These are phyloP conservation scores for Squalus acanthias DNA, from an alignment of 2,797 vertebrate genomes.

Conservation along the genomic window DNA sequence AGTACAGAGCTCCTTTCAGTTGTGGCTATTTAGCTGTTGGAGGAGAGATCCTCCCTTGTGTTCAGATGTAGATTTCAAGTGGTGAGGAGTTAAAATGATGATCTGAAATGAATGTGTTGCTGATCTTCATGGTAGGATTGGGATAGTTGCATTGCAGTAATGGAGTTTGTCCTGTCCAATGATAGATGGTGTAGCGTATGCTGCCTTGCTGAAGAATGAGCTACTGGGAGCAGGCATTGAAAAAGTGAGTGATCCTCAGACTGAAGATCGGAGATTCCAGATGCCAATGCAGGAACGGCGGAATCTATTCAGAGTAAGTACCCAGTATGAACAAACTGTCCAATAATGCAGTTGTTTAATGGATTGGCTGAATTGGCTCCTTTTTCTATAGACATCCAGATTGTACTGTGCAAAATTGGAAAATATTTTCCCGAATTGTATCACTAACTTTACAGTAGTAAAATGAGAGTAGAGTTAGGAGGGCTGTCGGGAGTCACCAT, in stretches of 20 bases:
- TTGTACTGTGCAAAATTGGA: neutral
- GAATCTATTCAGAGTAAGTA: constrained; percentile 66
- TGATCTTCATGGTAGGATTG: neutral
- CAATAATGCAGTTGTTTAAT: neutral
- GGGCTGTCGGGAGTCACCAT: neutral
- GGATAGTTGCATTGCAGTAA: neutral
- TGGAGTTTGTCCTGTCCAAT: neutral
- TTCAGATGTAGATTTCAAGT: neutral
- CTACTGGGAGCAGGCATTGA: constrained; percentile 68
- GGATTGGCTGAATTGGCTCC: neutral
- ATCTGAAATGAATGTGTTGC: neutral
- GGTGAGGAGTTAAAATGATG: neutral
- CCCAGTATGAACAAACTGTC: neutral
- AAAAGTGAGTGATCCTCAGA: constrained; percentile 62
- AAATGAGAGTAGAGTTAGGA: neutral
- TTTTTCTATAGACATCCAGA: neutral
- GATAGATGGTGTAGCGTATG: constrained; percentile 67
- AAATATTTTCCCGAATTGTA: neutral
- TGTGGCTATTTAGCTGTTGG: neutral
- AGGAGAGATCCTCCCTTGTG: neutral
- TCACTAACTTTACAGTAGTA: neutral
- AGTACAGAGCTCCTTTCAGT: neutral
- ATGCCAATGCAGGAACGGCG: constrained; percentile 58
- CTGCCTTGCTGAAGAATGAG: constrained; percentile 70
- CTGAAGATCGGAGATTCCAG: constrained; percentile 60